These are phyloP conservation scores for Pentalonia nigronervosa DNA, from an alignment of 1,140 invertebrate genomes.

Conservation along the genomic window DNA sequence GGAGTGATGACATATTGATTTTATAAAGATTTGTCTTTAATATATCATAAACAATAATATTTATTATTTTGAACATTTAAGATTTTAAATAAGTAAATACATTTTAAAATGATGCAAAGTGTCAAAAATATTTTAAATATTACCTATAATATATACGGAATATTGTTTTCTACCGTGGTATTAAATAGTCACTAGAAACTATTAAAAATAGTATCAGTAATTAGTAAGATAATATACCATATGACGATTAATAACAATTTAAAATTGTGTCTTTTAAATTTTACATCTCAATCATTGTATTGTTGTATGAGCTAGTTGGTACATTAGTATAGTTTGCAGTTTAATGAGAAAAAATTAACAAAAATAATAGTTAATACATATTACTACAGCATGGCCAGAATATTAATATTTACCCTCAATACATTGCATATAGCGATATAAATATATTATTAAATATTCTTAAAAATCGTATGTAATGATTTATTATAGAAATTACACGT, in stretches of 20 bases:
- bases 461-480: background rate
- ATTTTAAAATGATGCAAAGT: background rate
- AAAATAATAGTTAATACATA: background rate
- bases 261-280: background rate
- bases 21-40: background rate
- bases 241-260: background rate
- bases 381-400: background rate
- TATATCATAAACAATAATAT: background rate
- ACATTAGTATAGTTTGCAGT: background rate
- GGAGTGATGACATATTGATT: background rate
- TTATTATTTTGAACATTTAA: background rate
- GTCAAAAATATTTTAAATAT: background rate
- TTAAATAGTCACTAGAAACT: background rate
- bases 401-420: background rate
- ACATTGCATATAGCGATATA: background rate
- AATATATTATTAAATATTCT: background rate
- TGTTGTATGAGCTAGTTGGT: background rate
- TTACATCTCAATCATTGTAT: background rate
- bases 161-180: background rate
- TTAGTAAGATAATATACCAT: background rate
- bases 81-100: background rate
- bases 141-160: no score
- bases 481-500: background rate
- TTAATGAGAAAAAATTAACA: background rate
- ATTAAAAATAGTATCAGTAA: background rate